Evolutionary conservation across 2,113 vertebrate genomes (phyloP), one percentile per base, ranked within the genome.

Genomic region (Spilogale gracilis): DNA sequence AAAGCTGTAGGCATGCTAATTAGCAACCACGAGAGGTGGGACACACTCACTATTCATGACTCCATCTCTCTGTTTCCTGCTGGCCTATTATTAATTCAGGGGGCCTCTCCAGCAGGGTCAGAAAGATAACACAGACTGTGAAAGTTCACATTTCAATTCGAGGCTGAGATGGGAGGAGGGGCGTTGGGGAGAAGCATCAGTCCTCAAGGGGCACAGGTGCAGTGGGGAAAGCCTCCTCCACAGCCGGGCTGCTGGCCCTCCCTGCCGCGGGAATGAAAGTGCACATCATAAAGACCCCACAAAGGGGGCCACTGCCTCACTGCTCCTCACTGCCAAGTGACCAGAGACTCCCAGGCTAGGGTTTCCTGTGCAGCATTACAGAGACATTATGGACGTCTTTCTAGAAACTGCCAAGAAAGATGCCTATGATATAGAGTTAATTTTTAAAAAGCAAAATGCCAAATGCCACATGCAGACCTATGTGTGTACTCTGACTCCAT

Each of bases 61-160:
- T 97, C 97, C 95, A 88, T 97, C 95, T 93, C 98, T 98, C 98
- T 91, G 96, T 98, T 96, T 98, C 97, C 98, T 98, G 98, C 98
- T 92, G 97, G 0, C 6, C 73, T 90, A 96, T 98, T 97, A 98
- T 97, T 99, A 98, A 99, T 99, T 99, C 97, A 99, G 98, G 71
- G 16, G n/a, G 76, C 95, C 97, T 69, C 96, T 92, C 94, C 8
- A 0, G 79, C 7, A 95, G 96, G 98, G 95, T 88, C 4, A 0
- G 5, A 13, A 82, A 92, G 97, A 98, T 78, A 98, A 98, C 95
- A 97, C 45, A 98, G 98, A 95, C 74, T 0, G 71, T 3, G 0
- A 0, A 95, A 98, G 98, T 97, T 98, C 98, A 98, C 89, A 96
- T 98, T 97, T 97, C 97, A 95, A 74, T 98, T 93, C 54, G 96